Conservation (phyloP, 2,113 vertebrate genomes). For the Climacteris rufus region DNA sequence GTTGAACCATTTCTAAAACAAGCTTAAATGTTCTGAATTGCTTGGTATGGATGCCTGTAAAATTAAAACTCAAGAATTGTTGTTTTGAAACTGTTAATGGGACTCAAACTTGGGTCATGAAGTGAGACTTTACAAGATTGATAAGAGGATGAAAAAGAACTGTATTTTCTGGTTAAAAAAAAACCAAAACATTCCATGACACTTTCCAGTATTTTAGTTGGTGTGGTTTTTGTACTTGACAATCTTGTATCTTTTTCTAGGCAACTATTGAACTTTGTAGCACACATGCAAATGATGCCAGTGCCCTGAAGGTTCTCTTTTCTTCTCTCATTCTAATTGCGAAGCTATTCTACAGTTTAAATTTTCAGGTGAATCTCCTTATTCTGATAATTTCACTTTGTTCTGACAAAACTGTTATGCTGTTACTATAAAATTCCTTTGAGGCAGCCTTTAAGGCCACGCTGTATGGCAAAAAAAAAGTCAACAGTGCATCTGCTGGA, state of each 20-base stretch:
- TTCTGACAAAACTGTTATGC: not conserved
- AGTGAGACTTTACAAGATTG: not conserved
- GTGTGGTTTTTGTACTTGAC: not conserved
- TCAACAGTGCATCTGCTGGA: not conserved
- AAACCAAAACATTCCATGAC: not conserved
- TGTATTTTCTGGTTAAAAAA: not conserved
- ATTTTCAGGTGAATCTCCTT: conserved; percentile 87
- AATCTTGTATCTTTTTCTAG: conserved; percentile 64
- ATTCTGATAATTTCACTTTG: not conserved
- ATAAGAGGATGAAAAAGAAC: not conserved
- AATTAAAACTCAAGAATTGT: not conserved
- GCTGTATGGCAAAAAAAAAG: not conserved
- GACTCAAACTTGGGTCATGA: not conserved
- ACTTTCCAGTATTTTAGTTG: not conserved
- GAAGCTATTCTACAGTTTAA: conserved; percentile 98
- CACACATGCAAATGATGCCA: conserved; percentile 90
- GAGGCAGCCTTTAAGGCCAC: not conserved
- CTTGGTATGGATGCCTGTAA: not conserved
- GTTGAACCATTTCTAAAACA: not conserved
- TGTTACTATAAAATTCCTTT: not conserved
- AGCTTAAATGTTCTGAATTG: not conserved
- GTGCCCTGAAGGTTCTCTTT: conserved; percentile 94
- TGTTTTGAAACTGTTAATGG: not conserved
- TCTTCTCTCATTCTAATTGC: conserved; percentile 95
- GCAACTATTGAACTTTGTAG: conserved; percentile 96